A percentile compares a stretch with the other conserved stretches of the same genome.
phyloP scores from a whole-genome alignment of 2,888 invertebrate genomes.

The Nesidiocoris tenuis region DNA sequence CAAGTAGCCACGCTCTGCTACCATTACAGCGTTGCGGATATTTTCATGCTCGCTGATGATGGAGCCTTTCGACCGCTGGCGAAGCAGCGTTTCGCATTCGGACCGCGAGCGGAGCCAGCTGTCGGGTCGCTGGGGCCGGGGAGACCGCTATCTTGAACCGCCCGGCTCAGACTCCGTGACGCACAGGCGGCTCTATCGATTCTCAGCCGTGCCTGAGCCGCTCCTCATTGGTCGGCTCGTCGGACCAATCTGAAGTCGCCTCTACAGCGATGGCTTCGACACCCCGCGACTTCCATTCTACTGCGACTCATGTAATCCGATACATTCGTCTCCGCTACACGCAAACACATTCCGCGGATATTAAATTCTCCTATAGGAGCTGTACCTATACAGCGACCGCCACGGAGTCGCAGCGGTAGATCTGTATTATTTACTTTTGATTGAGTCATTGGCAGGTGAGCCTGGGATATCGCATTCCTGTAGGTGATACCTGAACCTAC shows the following conservation, averaged over 20 bases:
- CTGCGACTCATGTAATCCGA: conserved; percentile 33
- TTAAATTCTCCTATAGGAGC: conserved; percentile 21
- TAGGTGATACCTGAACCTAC: no score
- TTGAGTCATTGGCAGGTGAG: not conserved
- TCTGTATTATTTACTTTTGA: conserved; percentile 4
- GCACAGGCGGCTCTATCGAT: conserved; percentile 22
- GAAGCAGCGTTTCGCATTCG: not conserved
- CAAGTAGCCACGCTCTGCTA: no score
- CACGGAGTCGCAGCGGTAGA: no score
- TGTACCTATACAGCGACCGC: not conserved
- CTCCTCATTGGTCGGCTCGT: conserved; percentile 12
- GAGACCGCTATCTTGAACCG: no score
- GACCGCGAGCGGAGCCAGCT: not conserved
- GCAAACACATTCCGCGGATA: conserved; percentile 31
- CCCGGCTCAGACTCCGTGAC: not conserved
- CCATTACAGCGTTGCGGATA: no score
- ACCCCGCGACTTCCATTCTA: conserved; percentile 4
- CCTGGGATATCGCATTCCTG: no score
- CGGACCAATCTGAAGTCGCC: conserved; percentile 27
- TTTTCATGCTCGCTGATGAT: no score
- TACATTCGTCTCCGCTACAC: conserved; percentile 29
- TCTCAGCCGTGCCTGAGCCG: conserved; percentile 5
- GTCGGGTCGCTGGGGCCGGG: no score
- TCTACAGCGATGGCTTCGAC: conserved; percentile 19
- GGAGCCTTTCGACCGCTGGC: no score